Evolutionary conservation across 2,797 vertebrate genomes (phyloP), one percentile per base, ranked within the genome.

Genomic region (Dermochelys coriacea): DNA sequence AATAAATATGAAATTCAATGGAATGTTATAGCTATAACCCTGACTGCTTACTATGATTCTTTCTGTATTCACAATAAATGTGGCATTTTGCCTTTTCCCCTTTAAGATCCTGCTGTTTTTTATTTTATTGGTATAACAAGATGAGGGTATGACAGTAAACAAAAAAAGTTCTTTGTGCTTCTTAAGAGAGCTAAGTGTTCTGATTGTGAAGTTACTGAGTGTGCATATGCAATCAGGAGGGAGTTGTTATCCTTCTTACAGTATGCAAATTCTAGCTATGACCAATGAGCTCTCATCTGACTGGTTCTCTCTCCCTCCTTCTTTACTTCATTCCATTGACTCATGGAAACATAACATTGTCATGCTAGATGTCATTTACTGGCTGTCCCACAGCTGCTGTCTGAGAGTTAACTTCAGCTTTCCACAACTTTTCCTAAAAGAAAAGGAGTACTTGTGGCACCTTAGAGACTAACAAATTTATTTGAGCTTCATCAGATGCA

Each of bases 131-230:
- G 41, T 41, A 5, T 41, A 41, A 41, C 41, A 96, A 96, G 85
- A 91, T 87, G 94, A 94, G 85, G 88, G 41, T 93, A 57, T 82
- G 77, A 83, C 84, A 91, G 94, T 94, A 96, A 97, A 96, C 89
- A 96, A 93, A 95, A 55, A 96, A 91, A 71, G 68, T 71, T 31
- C 94, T 96, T 97, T 96, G 88, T 93, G 90, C 64, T 91, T 95
- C 88, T 96, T 91, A 90, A 93, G 93, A 93, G 85, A 78, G 47
- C 75, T 95, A 91, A 95, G 91, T 93, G 54, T 79, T 95, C 75
- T 94, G 89, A n/a, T 51, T n/a, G n/a, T n/a, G n/a, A n/a, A n/a
- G n/a, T n/a, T n/a, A n/a, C n/a, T n/a, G n/a, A n/a, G n/a, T n/a
- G n/a, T n/a, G n/a, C n/a, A n/a, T n/a, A n/a, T n/a, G n/a, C n/a